These are phyloP conservation scores for Macquaria australasica DNA, from an alignment of 2,113 vertebrate genomes.

Conservation along the genomic window DNA sequence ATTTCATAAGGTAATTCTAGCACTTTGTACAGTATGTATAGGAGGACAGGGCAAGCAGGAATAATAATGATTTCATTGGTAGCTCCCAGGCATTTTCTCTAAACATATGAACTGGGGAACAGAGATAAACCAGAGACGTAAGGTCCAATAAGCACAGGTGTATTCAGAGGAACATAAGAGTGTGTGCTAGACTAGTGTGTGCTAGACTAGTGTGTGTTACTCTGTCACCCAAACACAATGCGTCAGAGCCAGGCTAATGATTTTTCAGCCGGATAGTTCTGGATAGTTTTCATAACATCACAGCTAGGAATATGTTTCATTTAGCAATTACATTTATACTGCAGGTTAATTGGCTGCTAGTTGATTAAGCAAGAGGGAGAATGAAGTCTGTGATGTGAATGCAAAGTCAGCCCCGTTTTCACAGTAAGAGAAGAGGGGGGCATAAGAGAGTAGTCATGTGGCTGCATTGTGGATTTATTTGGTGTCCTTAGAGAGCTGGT, in stretches of 20 bases:
- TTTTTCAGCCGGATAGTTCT: not conserved
- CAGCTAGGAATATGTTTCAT: not conserved
- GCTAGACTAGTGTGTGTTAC: no score
- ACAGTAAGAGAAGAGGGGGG: not conserved
- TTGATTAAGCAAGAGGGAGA: not conserved
- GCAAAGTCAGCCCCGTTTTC: not conserved
- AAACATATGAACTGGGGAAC: not conserved
- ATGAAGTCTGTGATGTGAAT: not conserved
- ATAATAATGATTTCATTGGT: not conserved
- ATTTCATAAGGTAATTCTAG: not conserved
- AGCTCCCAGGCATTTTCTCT: not conserved
- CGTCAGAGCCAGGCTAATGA: not conserved
- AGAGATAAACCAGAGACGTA: no score
- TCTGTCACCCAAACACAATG: no score
- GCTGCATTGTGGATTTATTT: not conserved
- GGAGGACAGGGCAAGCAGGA: not conserved
- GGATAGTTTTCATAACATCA: not conserved
- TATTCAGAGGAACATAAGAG: no score
- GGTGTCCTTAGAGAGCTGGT: not conserved
- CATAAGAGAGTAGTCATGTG: not conserved
- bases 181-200: no score
- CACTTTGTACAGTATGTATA: not conserved
- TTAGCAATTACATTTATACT: not conserved
- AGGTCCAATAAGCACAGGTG: no score
- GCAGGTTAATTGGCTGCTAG: slow-evolving; percentile 1